A percentile compares a stretch with the other conserved stretches of the same genome.
Conservation (phyloP, 1,140 invertebrate genomes). For the Pogonomyrmex barbatus region DNA sequence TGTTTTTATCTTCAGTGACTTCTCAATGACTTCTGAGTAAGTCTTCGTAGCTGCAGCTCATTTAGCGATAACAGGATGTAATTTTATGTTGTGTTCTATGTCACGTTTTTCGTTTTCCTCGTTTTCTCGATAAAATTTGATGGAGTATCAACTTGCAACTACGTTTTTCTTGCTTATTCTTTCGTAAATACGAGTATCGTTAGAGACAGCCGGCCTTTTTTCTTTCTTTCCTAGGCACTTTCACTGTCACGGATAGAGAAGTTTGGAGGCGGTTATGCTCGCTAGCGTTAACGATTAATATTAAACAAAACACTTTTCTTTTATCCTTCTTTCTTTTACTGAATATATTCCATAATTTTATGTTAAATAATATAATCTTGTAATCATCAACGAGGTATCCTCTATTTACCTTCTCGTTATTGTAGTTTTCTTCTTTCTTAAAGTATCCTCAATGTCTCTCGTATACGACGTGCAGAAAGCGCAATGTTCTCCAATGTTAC, state of each 20-base stretch:
- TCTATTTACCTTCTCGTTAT: not conserved
- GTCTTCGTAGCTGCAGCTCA: not conserved
- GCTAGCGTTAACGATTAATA: conserved; percentile 37
- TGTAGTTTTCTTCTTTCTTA: not conserved
- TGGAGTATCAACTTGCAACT: not conserved
- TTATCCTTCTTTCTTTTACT: not conserved
- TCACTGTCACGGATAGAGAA: conserved; percentile 58
- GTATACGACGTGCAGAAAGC: not conserved
- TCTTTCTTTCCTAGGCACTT: conserved; percentile 43
- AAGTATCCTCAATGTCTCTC: not conserved
- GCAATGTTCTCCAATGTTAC: not conserved
- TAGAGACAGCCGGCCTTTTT: conserved; percentile 54
- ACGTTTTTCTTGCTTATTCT: conserved; percentile 40
- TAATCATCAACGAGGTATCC: not conserved
- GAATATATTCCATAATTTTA: not conserved
- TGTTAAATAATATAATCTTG: not conserved
- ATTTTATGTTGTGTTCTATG: not conserved
- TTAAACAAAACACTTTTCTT: not conserved
- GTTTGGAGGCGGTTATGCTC: conserved; percentile 15
- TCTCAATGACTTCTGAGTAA: not conserved
- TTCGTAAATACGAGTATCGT: conserved; percentile 16
- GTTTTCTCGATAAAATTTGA: not conserved
- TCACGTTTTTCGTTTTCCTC: not conserved
- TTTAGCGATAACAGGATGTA: not conserved
- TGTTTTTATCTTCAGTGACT: not conserved